Evolutionary conservation across 2,113 vertebrate species (phyloP), one percentile per base, ranked within the genome.

Genomic region (Sylvietta virens): DNA sequence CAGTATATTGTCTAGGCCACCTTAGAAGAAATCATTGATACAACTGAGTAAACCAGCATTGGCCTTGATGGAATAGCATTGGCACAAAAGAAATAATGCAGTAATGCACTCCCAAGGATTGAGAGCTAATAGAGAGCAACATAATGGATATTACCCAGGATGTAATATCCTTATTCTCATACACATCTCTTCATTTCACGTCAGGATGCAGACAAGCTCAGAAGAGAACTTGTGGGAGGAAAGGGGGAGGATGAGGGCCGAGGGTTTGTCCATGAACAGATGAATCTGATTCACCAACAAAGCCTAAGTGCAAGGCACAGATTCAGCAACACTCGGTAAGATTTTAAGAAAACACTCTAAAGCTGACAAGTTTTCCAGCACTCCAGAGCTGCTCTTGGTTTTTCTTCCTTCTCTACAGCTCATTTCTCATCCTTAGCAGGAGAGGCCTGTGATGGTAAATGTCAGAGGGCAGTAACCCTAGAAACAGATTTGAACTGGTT

Each of bases 1-100:
- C 64, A 83, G 73, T 58, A 81, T 73, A 90, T 83, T 96, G 76
- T 61, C 76, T 93, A 42, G 67, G 65, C 37, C 0, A 0, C 42
- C 56, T 74, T 77, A 92, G 81, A 78, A 92, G 61, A 86, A 94
- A 84, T 86, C 74, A 67, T 62, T 95, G 94, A 94, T 71, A 81
- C 65, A 93, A 94, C 60, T 50, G 67, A 92, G 67, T 78, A 92
- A 93, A 64, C 48, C 85, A 88, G 60, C n/a, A 67, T 50, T 86
- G 76, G 79, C 48, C 85, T 96, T 95, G 92, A 78, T 92, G 64
- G 65, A 96, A 94, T 69, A 94, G n/a, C 9, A 0, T 48, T 74
- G 64, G 80, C 93, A 94, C 76, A 94, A 88, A 96, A 95, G 86
- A 64, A 96, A 95, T 91, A 88, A 88, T 64, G 83, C 60, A 74